Conservation (phyloP, 2,888 invertebrate genomes). For the Leuctra nigra region DNA sequence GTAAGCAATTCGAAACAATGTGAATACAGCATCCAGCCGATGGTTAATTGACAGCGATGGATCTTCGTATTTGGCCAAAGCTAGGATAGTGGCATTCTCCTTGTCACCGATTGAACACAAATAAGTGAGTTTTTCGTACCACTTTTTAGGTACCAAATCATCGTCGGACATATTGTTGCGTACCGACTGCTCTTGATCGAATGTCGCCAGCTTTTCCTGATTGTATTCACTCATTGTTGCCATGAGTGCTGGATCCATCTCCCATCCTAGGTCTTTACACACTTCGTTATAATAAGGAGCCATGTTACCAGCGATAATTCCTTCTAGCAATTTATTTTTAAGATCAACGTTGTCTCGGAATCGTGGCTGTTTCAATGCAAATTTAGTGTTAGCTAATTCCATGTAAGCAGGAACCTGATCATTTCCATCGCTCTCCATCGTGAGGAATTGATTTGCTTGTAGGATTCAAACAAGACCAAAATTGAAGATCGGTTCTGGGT, state of each 20-base stretch:
- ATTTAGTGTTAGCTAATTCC: constrained; percentile 14
- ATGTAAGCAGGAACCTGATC: constrained; percentile 8
- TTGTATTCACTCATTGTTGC: constrained; percentile 11
- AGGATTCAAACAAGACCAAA: not conserved
- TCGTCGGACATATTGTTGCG: not conserved
- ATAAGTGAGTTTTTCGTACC: constrained; percentile 45
- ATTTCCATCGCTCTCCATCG: not conserved
- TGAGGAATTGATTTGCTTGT: too few relatives aligned
- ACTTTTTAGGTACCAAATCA: constrained; percentile 15
- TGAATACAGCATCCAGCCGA: constrained; percentile 50
- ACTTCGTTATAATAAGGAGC: constrained; percentile 21
- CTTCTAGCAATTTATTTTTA: constrained; percentile 13
- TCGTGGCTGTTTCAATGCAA: constrained; percentile 11
- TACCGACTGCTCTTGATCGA: not conserved
- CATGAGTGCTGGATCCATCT: constrained; percentile 4
- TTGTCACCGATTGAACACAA: constrained; percentile 51
- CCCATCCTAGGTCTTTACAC: constrained; percentile 20
- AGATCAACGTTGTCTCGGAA: constrained; percentile 2
- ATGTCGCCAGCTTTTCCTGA: not conserved
- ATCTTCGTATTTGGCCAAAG: constrained; percentile 49
- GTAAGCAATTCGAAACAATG: constrained; percentile 51
- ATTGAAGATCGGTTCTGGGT: too few relatives aligned
- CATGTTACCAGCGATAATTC: constrained; percentile 18
- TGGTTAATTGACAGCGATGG: constrained; percentile 49
- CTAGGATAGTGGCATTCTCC: constrained; percentile 46